These are phyloP conservation scores for Strix uralensis DNA, from an alignment of 2,113 vertebrate genomes.

Conservation along the genomic window DNA sequence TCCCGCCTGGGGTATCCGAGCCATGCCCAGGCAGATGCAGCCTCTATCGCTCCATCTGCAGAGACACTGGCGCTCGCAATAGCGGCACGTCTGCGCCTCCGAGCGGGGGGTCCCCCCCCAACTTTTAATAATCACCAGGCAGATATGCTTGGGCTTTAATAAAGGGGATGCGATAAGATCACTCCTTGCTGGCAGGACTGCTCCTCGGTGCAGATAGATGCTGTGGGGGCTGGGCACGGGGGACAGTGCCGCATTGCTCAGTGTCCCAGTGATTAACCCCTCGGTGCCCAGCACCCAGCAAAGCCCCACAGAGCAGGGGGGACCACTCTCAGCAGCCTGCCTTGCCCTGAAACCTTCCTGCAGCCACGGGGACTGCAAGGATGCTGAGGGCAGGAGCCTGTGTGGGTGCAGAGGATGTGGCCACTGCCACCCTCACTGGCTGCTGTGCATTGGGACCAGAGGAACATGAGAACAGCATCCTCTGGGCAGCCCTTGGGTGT, in stretches of 20 bases:
- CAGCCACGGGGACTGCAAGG: rapidly evolving
- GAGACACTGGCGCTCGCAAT: constrained; percentile 29
- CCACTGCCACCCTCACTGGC: neutral
- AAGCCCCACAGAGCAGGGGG: neutral
- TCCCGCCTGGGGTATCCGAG: neutral
- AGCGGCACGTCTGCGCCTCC: constrained; percentile 54
- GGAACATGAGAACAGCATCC: neutral
- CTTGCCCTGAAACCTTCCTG: neutral
- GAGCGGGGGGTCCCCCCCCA: constrained; percentile 44
- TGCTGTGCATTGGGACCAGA: neutral
- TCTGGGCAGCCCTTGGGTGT: neutral
- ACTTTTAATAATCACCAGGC: constrained; percentile 72
- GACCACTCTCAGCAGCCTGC: neutral
- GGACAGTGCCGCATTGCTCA: constrained; percentile 23
- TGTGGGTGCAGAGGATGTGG: neutral
- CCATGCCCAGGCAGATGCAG: neutral
- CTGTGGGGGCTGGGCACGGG: constrained; percentile 33
- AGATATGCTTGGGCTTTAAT: constrained; percentile 70
- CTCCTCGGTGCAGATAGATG: constrained; percentile 52
- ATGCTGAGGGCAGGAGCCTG: neutral
- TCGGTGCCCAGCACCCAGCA: neutral
- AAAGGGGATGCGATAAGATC: constrained; percentile 70
- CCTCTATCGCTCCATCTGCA: constrained; percentile 51
- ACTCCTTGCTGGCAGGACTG: constrained; percentile 64
- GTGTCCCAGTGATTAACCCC: constrained; percentile 56